Percentiles rank a stretch among this genome's conserved stretches.
Evolutionary conservation across 2,113 vertebrate genomes (phyloP).

Genomic region (Malurus elegans): DNA sequence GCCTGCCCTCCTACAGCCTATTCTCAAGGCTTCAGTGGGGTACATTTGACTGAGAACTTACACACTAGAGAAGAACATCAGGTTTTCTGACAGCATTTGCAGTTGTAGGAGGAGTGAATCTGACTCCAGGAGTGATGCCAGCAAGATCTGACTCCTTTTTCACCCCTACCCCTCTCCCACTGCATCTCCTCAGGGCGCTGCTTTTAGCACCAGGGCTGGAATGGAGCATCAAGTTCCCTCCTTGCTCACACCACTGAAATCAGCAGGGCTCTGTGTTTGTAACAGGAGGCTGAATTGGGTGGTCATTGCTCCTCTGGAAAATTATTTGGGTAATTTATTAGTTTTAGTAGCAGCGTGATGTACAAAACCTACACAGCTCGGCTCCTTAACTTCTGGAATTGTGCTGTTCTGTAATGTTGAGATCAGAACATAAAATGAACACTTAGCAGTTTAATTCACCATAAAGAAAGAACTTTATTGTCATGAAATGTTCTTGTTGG

Average conservation of each 20-base stretch:
- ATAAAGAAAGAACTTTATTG: conserved; percentile 60
- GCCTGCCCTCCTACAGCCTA: background rate
- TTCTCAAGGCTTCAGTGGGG: background rate
- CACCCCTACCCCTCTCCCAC: background rate
- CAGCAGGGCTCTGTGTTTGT: background rate
- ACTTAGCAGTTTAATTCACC: conserved; percentile 64
- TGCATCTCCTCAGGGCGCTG: background rate
- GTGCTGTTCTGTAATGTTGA: background rate
- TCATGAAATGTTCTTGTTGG: conserved; percentile 42
- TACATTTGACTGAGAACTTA: background rate
- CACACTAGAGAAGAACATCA: background rate
- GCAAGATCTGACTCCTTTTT: background rate
- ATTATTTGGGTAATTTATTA: background rate
- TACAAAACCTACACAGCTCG: background rate
- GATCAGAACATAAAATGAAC: conserved; percentile 52
- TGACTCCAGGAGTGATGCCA: background rate
- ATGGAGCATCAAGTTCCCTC: background rate
- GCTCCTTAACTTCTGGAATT: conserved; percentile 41
- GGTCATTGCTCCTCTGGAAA: background rate
- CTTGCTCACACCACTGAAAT: background rate
- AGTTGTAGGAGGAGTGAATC: background rate
- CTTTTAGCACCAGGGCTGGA: background rate
- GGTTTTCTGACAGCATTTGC: background rate
- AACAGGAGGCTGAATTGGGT: background rate
- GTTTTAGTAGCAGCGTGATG: background rate